phyloP scores from a whole-genome alignment of 2,888 invertebrate species.

The Coleophora flavipennella region DNA sequence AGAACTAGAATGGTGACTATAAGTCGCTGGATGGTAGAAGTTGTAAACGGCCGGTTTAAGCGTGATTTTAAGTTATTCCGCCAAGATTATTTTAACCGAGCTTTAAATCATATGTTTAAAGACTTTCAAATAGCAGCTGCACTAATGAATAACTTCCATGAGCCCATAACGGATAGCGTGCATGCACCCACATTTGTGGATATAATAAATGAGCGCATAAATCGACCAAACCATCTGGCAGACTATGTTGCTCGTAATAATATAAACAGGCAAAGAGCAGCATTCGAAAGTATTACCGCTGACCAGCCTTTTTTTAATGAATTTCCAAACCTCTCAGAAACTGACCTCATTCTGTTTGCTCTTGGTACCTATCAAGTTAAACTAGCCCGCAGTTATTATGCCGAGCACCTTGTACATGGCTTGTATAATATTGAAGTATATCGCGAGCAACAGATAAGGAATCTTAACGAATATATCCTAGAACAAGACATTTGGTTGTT shows the following conservation, averaged over 20 bases:
- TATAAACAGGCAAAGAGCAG: neutral
- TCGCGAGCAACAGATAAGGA: neutral
- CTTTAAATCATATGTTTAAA: neutral
- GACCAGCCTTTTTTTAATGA: neutral
- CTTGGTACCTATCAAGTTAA: slow-evolving; percentile 10
- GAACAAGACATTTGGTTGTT: slow-evolving; percentile 1
- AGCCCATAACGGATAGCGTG: slow-evolving; percentile 4
- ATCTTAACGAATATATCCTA: slow-evolving; percentile 1
- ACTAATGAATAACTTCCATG: slow-evolving; percentile 7
- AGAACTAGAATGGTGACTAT: slow-evolving; percentile 11
- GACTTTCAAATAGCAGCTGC: slow-evolving; percentile 4
- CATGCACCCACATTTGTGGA: slow-evolving; percentile 5
- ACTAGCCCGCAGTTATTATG: slow-evolving; percentile 12
- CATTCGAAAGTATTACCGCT: slow-evolving; percentile 1
- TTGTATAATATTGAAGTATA: slow-evolving; percentile 2
- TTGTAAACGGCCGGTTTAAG: slow-evolving; percentile 8
- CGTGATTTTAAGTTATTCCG: slow-evolving; percentile 11
- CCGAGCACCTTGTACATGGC: slow-evolving; percentile 4
- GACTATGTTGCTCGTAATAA: slow-evolving; percentile 1
- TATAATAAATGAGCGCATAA: slow-evolving; percentile 1
- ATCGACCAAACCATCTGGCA: neutral
- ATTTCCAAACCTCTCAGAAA: slow-evolving; percentile 1
- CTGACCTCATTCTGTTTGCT: slow-evolving; percentile 7
- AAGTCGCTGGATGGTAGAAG: neutral
- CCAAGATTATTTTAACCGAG: slow-evolving; percentile 10